These are phyloP conservation scores for Clitarchus hookeri DNA, from an alignment of 2,888 invertebrate genomes.

Conservation along the genomic window DNA sequence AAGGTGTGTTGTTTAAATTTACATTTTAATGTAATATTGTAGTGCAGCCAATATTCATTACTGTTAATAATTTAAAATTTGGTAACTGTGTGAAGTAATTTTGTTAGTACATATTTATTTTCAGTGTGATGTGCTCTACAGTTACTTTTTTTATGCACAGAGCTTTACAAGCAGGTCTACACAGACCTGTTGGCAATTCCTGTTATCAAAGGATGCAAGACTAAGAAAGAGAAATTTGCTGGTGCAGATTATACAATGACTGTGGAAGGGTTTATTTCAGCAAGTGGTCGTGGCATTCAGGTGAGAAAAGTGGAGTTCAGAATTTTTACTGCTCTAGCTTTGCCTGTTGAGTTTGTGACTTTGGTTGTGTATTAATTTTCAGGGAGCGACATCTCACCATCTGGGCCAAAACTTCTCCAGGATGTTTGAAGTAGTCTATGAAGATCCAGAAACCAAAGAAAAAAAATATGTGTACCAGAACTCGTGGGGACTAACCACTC, in stretches of 20 bases:
- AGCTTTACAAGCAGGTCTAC: conserved; percentile 89
- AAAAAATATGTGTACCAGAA: conserved; percentile 93
- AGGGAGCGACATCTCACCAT: conserved; percentile 97
- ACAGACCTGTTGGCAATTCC: conserved; percentile 91
- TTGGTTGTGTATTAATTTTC: conserved; percentile 28
- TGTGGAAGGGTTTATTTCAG: conserved; percentile 93
- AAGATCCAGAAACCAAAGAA: conserved; percentile 89
- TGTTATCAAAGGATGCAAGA: conserved; percentile 93
- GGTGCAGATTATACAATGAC: conserved; percentile 97
- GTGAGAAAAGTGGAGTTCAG: conserved; percentile 50
- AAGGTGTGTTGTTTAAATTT: no score
- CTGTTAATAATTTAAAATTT: no score
- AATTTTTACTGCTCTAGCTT: no score
- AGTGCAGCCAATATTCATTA: no score
- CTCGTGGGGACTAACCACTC: conserved; percentile 97
- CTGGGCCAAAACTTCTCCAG: conserved; percentile 99
- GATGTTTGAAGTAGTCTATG: conserved; percentile 97
- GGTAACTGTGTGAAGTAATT: background rate
- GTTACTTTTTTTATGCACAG: conserved; percentile 54
- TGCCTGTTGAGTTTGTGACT: background rate
- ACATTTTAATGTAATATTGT: no score
- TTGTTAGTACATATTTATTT: background rate
- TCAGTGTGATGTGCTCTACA: background rate
- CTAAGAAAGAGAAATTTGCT: conserved; percentile 99
- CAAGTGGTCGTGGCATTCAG: conserved; percentile 92